Conservation (phyloP, 2,888 invertebrate species). For the Nebria brevicollis region DNA sequence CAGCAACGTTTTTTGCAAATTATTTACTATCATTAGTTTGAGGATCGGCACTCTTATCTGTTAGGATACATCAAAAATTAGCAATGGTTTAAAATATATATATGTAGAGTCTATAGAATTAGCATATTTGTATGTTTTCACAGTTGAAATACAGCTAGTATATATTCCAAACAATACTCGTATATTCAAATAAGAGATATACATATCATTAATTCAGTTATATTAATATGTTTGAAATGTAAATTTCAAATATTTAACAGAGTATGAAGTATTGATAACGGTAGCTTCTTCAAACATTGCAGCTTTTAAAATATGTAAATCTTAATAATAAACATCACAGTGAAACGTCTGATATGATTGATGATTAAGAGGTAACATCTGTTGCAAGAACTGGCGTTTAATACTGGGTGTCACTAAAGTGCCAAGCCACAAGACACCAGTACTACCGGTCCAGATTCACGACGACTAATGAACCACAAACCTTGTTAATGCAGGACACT, state of each 20-base stretch:
- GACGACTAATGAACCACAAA: slow-evolving; percentile 44
- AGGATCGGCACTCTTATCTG: no score
- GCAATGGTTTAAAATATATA: not conserved
- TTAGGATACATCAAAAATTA: no score
- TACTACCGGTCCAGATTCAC: slow-evolving; percentile 26
- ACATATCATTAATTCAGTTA: not conserved
- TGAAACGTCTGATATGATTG: not conserved
- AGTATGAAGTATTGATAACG: not conserved
- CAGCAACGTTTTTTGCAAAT: no score
- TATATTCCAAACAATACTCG: not conserved
- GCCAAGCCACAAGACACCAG: not conserved
- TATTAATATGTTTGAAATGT: not conserved
- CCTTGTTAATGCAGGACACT: slow-evolving; percentile 36
- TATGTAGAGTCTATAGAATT: not conserved
- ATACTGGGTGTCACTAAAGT: slow-evolving; percentile 5
- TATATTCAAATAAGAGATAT: not conserved
- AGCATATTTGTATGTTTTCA: not conserved
- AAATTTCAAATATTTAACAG: slow-evolving; percentile 1
- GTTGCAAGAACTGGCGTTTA: not conserved
- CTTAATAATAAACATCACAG: not conserved
- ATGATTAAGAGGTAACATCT: slow-evolving; percentile 36
- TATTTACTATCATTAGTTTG: no score
- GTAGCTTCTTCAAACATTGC: not conserved
- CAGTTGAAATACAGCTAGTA: not conserved
- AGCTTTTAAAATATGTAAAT: not conserved